phyloP scores from a whole-genome alignment of 2,113 vertebrate genomes.

The Toxotes jaculatrix region DNA sequence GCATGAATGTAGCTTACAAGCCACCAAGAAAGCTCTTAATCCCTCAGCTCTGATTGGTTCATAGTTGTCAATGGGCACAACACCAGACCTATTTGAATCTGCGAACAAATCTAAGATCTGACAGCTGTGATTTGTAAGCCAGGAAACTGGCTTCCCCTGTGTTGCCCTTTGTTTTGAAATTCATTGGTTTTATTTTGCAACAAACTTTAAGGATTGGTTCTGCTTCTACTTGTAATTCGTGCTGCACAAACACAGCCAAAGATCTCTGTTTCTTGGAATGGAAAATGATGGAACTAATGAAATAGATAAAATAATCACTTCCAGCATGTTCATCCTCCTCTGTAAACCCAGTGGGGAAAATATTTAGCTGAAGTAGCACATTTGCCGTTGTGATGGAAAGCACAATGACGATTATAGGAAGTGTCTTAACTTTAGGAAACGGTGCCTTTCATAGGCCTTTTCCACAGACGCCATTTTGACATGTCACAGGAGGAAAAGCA shows the following conservation, averaged over 20 bases:
- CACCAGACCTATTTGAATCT: neutral
- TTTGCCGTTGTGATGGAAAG: conserved; percentile 5
- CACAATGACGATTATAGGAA: neutral
- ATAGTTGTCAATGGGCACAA: neutral
- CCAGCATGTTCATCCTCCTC: neutral
- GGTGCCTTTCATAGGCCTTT: neutral
- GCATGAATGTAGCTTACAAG: neutral
- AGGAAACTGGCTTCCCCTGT: neutral
- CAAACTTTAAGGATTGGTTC: neutral
- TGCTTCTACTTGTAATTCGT: neutral
- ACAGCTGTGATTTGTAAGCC: neutral
- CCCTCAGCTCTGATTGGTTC: neutral
- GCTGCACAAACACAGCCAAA: neutral
- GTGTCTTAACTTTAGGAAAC: neutral
- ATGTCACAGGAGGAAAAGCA: neutral
- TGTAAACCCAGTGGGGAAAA: neutral
- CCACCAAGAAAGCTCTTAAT: neutral
- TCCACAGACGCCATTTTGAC: neutral
- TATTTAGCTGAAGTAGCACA: neutral
- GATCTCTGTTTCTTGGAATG: neutral
- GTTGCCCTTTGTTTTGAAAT: neutral
- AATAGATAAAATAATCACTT: conserved; percentile 9
- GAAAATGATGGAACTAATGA: neutral
- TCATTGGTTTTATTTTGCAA: neutral
- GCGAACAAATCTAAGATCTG: neutral